Conservation (phyloP, 2,797 vertebrate genomes). For the Acrocephalus scirpaceus region DNA sequence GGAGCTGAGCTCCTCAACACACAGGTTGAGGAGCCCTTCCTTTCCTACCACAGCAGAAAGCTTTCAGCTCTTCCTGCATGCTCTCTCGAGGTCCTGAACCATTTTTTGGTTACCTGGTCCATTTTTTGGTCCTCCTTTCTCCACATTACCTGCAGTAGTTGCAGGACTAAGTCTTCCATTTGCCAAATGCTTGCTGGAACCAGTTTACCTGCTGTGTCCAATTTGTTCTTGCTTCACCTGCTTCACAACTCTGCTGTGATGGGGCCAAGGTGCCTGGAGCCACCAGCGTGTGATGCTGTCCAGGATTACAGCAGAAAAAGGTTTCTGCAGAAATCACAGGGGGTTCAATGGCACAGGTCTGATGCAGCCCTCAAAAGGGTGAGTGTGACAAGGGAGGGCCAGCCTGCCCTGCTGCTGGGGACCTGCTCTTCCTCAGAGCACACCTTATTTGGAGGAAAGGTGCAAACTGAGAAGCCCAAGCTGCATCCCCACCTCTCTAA, state of each 20-base stretch:
- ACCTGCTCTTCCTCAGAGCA: background rate
- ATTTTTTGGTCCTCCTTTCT: background rate
- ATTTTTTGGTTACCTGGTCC: background rate
- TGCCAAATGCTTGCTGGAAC: background rate
- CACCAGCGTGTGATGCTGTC: background rate
- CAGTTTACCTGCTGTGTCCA: background rate
- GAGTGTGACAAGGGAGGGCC: background rate
- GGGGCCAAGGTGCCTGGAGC: background rate
- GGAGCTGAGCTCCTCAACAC: background rate
- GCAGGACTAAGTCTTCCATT: background rate
- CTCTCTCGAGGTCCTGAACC: background rate
- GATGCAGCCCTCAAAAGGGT: background rate
- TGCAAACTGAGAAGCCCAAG: background rate
- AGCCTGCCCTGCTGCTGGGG: background rate
- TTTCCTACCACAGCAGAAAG: background rate
- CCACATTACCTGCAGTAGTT: background rate
- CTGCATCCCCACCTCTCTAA: background rate
- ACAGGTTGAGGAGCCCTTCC: background rate
- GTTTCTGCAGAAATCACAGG: background rate
- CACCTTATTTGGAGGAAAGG: background rate
- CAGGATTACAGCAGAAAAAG: background rate
- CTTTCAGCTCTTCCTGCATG: background rate
- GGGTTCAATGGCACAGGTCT: background rate
- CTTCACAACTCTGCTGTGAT: background rate
- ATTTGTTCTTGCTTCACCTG: background rate